A percentile compares a stretch with the other conserved stretches of the same genome.
These are phyloP conservation scores for Drosophila kuntzei DNA, from an alignment of 2,888 invertebrate genomes.

Conservation along the genomic window DNA sequence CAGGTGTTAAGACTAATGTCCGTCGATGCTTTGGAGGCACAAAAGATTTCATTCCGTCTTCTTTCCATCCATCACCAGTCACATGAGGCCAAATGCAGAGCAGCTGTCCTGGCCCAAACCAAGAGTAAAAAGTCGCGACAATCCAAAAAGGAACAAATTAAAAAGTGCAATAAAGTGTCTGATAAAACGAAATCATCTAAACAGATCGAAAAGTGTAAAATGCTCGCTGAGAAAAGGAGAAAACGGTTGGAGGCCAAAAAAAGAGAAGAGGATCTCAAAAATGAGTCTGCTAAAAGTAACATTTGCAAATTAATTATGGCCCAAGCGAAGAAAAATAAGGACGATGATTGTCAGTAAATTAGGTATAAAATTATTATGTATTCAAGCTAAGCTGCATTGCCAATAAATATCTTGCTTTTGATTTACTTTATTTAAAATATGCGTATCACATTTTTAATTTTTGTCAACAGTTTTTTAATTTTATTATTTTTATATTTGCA, in stretches of 20 bases:
- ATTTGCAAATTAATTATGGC: conserved; percentile 11
- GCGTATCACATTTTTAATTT: too few relatives aligned
- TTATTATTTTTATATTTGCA: too few relatives aligned
- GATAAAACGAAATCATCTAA: conserved; percentile 9
- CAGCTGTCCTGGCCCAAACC: background rate
- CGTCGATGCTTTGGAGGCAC: conserved; percentile 55
- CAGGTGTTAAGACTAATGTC: conserved; percentile 40
- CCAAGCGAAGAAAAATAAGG: conserved; percentile 1
- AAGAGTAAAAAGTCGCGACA: background rate
- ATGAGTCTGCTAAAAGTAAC: background rate
- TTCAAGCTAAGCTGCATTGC: background rate
- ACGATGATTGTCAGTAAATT: background rate
- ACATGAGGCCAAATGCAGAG: conserved; percentile 11
- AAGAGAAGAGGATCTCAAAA: background rate
- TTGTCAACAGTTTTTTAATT: too few relatives aligned
- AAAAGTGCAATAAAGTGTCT: background rate
- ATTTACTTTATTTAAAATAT: background rate
- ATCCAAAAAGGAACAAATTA: background rate
- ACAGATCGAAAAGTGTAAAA: conserved; percentile 10
- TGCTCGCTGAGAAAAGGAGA: background rate
- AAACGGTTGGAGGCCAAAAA: background rate
- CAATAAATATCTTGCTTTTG: background rate
- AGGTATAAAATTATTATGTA: conserved; percentile 1
- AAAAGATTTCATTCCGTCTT: conserved; percentile 51
- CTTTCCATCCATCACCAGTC: conserved; percentile 27